Base-by-base conservation (phyloP, 2,113 vertebrate genomes). In the Carollia perspicillata region DNA sequence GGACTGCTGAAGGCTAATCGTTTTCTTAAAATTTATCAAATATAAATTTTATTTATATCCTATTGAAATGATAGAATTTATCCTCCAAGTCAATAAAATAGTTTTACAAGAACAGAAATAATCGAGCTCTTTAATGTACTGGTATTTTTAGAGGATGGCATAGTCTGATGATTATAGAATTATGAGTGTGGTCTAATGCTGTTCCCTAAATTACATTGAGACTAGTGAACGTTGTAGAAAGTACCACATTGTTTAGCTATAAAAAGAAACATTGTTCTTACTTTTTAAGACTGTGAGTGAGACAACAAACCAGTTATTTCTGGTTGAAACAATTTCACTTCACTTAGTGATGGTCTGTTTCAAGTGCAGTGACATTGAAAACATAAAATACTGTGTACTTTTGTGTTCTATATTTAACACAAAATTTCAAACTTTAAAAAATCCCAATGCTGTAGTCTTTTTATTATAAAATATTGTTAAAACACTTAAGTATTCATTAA, bases 221-320 rank as follows among this genome's bases (percentile, higher is more conserved):
- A 80, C 37, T 91, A 86, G 63, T 60, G 63, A 66, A 90, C 80
- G 47, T 72, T 94, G 33, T 95, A 93, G 84, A 86, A 97, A 97
- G 68, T 91, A 26, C 77, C 78, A 66, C 96, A 96, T 96, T 97
- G 95, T 97, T 94, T 90, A 69, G 65, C 69, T 96, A 69, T 95
- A 94, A 94, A 96, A 90, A 89, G 97, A 92, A 97, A 96, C 78
- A 94, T 95, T 95, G 93, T 97, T 94, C 95, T 51, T 91, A 72
- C 22, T 81, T 55, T 92, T 89, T 95, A 94, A 97, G 69, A 89
- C 30, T 90, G 74, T 63, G 77, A 95, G 26, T 75, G 66, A 85
- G 84, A 60, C 81, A 97, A 72, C 51, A 95, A 97, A 91, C 58
- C 89, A 93, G 90, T 71, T 80, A 51, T 96, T 97, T 97, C 87